Conservation (phyloP, 1,140 invertebrate species). For the Drosophila parvula region DNA sequence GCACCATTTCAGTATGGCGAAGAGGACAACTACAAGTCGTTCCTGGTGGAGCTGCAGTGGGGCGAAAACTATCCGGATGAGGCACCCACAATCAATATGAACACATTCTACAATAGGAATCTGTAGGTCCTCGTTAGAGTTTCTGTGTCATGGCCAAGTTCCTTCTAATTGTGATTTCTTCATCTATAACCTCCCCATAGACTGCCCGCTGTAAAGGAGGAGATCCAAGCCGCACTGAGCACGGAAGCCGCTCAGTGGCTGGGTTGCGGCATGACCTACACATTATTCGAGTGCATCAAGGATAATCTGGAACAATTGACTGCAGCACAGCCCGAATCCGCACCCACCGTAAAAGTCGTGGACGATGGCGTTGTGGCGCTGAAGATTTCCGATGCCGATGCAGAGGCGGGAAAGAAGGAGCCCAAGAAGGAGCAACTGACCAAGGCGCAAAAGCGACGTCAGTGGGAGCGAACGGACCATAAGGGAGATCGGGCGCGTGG, state of each 20-base stretch:
- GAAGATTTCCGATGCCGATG: conserved; percentile 69
- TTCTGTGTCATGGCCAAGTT: neutral
- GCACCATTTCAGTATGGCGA: conserved; percentile 90
- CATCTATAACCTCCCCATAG: conserved; percentile 85
- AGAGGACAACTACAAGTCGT: conserved; percentile 91
- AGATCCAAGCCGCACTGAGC: conserved; percentile 87
- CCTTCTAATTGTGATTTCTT: neutral
- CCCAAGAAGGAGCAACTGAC: conserved; percentile 93
- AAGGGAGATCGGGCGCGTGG: conserved; percentile 94
- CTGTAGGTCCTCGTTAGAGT: conserved; percentile 88
- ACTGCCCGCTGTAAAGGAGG: conserved; percentile 89
- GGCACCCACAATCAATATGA: conserved; percentile 92
- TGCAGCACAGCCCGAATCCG: conserved; percentile 87
- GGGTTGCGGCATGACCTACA: conserved; percentile 97
- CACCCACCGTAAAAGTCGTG: conserved; percentile 55
- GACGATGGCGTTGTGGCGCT: conserved; percentile 66
- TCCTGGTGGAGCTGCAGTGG: conserved; percentile 95
- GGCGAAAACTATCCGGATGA: conserved; percentile 92
- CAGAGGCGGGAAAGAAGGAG: conserved; percentile 85
- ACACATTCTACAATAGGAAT: conserved; percentile 97
- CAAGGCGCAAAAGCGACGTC: conserved; percentile 95
- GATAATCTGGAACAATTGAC: conserved; percentile 91
- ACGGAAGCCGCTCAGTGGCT: conserved; percentile 91
- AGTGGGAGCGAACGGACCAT: conserved; percentile 92
- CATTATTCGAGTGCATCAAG: conserved; percentile 95